These are phyloP conservation scores for Oncorhynchus clarkii DNA, from an alignment of 2,113 vertebrate species.

Conservation along the genomic window DNA sequence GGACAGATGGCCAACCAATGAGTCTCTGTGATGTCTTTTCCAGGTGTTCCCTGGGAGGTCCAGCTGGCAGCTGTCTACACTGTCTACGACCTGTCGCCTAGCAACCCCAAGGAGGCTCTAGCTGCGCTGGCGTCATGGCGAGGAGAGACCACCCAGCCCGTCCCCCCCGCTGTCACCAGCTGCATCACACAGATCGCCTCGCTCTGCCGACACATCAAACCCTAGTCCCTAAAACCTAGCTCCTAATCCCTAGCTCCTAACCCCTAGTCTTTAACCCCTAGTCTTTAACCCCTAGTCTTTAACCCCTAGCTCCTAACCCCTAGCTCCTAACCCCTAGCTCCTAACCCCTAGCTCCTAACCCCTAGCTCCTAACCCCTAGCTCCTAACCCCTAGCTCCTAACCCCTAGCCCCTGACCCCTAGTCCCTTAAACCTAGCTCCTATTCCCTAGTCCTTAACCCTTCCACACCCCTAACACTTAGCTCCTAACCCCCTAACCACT, in stretches of 20 bases:
- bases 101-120: slow-evolving; percentile 80
- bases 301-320: too few species aligned
- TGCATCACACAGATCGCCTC: slow-evolving; percentile 79
- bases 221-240: not conserved
- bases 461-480: too few species aligned
- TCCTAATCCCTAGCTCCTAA: too few species aligned
- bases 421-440: too few species aligned
- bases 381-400: too few species aligned
- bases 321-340: not conserved
- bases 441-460: too few species aligned
- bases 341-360: not conserved
- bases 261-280: too few species aligned
- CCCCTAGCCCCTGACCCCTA: too few species aligned
- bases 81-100: slow-evolving; percentile 85
- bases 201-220: slow-evolving; percentile 67
- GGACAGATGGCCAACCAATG: too few species aligned
- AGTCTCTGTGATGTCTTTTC: slow-evolving; percentile 14
- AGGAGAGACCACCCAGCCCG: slow-evolving; percentile 49
- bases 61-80: slow-evolving; percentile 91
- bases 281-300: too few species aligned
- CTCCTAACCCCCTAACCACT: too few species aligned
- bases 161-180: slow-evolving; percentile 78
- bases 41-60: slow-evolving; percentile 88
- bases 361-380: not conserved
- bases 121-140: slow-evolving; percentile 81